Percentiles rank a stretch among this genome's conserved stretches.
Evolutionary conservation across 2,888 invertebrate species (phyloP).

Genomic region (Amiota minor): DNA sequence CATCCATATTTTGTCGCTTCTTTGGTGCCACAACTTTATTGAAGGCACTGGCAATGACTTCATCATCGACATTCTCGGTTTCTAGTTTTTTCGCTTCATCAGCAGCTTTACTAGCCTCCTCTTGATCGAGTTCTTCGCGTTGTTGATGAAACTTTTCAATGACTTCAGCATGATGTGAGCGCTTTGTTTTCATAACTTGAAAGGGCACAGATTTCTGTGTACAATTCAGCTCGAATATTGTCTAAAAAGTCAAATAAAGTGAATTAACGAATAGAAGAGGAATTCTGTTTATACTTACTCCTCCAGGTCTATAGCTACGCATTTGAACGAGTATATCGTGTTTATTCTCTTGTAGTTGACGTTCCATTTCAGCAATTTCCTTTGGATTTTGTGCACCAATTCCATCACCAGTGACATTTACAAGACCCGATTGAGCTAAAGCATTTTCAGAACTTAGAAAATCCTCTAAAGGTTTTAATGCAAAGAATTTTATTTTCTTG

Average conservation of each 20-base stretch:
- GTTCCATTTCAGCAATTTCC: conserved; percentile 59
- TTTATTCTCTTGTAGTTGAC: conserved; percentile 65
- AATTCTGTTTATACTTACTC: conserved; percentile 56
- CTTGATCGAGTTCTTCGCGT: conserved; percentile 65
- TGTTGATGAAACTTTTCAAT: conserved; percentile 73
- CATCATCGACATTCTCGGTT: conserved; percentile 74
- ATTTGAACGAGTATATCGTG: conserved; percentile 70
- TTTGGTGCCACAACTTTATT: conserved; percentile 76
- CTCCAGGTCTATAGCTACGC: conserved; percentile 70
- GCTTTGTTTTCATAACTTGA: conserved; percentile 90
- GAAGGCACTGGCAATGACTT: conserved; percentile 77
- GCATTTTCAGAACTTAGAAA: conserved; percentile 62
- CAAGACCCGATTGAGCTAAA: conserved; percentile 73
- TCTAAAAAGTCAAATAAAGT: conserved; percentile 70
- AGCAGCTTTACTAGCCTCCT: conserved; percentile 56
- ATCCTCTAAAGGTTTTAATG: conserved; percentile 73
- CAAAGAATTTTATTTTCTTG: conserved; percentile 83
- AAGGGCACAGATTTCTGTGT: conserved; percentile 85
- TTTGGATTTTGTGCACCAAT: conserved; percentile 76
- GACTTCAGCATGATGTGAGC: conserved; percentile 80
- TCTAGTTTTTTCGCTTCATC: conserved; percentile 43
- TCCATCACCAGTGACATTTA: conserved; percentile 40
- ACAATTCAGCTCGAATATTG: conserved; percentile 92
- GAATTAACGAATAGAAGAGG: neutral
- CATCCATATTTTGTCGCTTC: conserved; percentile 75